Evolutionary conservation across 2,797 vertebrate species (phyloP).

Genomic region (Alca torda): DNA sequence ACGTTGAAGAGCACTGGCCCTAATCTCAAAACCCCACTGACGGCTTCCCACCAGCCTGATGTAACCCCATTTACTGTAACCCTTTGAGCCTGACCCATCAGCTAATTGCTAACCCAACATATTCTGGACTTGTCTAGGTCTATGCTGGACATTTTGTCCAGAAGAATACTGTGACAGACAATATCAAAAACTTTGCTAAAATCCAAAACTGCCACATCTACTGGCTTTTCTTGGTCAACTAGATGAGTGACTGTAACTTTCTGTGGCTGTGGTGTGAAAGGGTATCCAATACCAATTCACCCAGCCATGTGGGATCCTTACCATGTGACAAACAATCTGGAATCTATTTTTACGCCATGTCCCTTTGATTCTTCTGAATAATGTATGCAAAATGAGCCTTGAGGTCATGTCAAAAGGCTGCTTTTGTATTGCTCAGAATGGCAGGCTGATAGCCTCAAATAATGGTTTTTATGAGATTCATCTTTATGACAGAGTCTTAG

Average conservation of each 20-base stretch:
- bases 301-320: neutral
- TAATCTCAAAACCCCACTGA: neutral
- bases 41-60: neutral
- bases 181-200: neutral
- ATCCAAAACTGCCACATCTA: rapidly evolving
- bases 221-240: neutral
- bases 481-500: neutral
- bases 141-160: neutral
- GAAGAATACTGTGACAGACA: neutral
- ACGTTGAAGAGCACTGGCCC: neutral
- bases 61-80: neutral
- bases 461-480: neutral
- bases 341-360: neutral
- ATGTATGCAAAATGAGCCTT: neutral
- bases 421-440: neutral
- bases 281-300: neutral
- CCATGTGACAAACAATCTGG: neutral
- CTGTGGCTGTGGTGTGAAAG: neutral
- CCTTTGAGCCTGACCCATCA: rapidly evolving
- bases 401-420: neutral
- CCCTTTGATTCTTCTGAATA: neutral
- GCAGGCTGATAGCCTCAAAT: neutral
- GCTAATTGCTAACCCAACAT: rapidly evolving
- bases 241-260: neutral
- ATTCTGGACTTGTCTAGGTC: neutral